Conservation (phyloP, 2,113 vertebrate species). For the Picathartes gymnocephalus region DNA sequence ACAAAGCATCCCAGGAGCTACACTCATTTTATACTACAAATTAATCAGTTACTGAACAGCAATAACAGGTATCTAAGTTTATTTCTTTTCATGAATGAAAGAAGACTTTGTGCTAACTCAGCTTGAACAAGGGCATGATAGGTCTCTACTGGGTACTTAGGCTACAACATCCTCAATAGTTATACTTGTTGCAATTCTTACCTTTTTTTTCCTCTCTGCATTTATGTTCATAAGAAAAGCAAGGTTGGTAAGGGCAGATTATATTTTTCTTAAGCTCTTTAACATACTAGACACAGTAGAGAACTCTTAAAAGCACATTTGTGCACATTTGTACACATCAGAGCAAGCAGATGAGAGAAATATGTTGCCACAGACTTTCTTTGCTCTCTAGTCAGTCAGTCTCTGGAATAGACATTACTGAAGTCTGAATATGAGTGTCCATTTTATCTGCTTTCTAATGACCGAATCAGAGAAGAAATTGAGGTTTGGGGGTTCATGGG, state of each 20-base stretch:
- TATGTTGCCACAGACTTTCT: neutral
- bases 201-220: neutral
- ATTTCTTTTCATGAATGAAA: neutral
- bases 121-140: neutral
- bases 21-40: conserved; percentile 10
- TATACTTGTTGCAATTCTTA: neutral
- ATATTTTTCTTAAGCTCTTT: neutral
- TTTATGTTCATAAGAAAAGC: neutral
- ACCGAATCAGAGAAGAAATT: neutral
- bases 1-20: neutral
- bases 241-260: neutral
- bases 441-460: neutral
- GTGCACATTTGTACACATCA: neutral
- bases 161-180: neutral
- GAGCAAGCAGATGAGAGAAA: neutral
- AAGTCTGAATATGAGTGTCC: neutral
- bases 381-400: neutral
- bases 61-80: neutral
- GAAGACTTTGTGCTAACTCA: neutral
- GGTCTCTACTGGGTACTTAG: neutral
- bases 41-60: neutral
- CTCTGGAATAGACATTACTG: neutral
- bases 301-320: neutral
- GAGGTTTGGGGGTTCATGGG: neutral
- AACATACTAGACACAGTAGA: neutral